A percentile compares a stretch with the other conserved stretches of the same genome.
phyloP scores from a whole-genome alignment of 1,140 invertebrate species.

The Bombus superbus region DNA sequence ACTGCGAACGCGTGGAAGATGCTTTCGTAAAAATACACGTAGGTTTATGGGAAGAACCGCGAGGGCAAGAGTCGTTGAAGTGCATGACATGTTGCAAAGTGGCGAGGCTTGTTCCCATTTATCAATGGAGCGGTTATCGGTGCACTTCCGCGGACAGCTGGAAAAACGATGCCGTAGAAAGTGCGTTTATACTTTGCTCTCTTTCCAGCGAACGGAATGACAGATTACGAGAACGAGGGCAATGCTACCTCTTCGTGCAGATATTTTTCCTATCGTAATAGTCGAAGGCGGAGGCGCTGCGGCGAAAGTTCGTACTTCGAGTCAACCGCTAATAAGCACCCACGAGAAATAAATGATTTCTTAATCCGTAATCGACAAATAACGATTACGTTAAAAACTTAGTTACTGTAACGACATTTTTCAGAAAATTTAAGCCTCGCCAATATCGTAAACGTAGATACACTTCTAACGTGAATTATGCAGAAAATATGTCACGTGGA shows the following conservation, averaged over 20 bases:
- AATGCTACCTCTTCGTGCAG: constrained; percentile 32
- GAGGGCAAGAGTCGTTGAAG: not conserved
- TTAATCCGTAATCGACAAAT: not conserved
- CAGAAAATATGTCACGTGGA: not conserved
- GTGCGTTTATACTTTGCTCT: constrained; percentile 57
- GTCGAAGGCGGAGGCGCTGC: constrained; percentile 3
- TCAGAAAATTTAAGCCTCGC: not conserved
- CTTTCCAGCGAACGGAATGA: constrained; percentile 56
- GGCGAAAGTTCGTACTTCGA: constrained; percentile 44
- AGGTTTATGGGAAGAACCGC: not conserved
- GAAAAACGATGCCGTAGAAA: constrained; percentile 57
- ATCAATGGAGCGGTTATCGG: constrained; percentile 51
- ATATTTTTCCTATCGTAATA: constrained; percentile 62
- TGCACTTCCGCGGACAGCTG: constrained; percentile 58
- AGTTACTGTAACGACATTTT: not conserved
- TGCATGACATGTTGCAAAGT: not conserved
- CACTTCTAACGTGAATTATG: not conserved
- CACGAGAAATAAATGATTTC: constrained; percentile 2
- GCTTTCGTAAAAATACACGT: too few relatives aligned
- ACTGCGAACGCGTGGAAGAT: too few relatives aligned
- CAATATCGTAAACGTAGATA: not conserved
- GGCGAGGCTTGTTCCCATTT: constrained; percentile 23
- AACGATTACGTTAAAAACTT: not conserved
- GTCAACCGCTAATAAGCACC: constrained; percentile 33
- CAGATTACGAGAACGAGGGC: constrained; percentile 61